Conservation (phyloP, 2,797 vertebrate genomes). For the Scarus forsteni region DNA sequence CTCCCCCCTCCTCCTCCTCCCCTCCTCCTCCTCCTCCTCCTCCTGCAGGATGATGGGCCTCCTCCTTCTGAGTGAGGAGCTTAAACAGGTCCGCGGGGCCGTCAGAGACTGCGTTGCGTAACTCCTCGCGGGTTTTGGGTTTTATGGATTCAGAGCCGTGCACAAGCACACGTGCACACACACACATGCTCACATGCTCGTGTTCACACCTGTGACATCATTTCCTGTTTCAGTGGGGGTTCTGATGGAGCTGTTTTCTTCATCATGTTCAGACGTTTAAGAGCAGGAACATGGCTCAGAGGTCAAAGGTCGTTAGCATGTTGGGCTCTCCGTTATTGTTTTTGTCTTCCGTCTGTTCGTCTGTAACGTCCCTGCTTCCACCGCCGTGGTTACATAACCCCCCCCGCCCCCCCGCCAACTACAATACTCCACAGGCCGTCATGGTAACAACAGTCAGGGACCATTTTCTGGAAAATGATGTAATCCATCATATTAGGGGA, state of each 20-base stretch:
- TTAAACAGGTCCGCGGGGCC: background rate
- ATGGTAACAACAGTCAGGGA: slow-evolving; percentile 81
- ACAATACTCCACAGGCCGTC: slow-evolving; percentile 67
- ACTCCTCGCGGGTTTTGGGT: slow-evolving; percentile 1
- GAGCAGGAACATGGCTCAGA: too few relatives aligned
- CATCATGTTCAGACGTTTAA: background rate
- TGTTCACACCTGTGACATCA: background rate
- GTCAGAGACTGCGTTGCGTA: background rate
- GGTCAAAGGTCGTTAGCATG: background rate
- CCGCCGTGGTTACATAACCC: too few relatives aligned
- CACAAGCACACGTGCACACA: background rate
- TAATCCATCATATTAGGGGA: too few relatives aligned
- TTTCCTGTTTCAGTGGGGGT: slow-evolving; percentile 11
- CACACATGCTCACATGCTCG: too few relatives aligned
- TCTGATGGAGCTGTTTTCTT: background rate
- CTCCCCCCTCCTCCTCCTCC: too few relatives aligned
- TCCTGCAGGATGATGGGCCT: too few relatives aligned
- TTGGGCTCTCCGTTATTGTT: too few relatives aligned
- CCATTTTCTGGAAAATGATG: background rate
- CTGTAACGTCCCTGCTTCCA: too few relatives aligned
- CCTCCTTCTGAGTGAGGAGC: background rate
- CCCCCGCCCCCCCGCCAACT: background rate
- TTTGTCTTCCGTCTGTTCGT: too few relatives aligned
- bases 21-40: too few relatives aligned
- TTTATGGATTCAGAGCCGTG: background rate